These are phyloP conservation scores for Papilio protenor DNA, from an alignment of 2,888 invertebrate genomes.

Conservation along the genomic window DNA sequence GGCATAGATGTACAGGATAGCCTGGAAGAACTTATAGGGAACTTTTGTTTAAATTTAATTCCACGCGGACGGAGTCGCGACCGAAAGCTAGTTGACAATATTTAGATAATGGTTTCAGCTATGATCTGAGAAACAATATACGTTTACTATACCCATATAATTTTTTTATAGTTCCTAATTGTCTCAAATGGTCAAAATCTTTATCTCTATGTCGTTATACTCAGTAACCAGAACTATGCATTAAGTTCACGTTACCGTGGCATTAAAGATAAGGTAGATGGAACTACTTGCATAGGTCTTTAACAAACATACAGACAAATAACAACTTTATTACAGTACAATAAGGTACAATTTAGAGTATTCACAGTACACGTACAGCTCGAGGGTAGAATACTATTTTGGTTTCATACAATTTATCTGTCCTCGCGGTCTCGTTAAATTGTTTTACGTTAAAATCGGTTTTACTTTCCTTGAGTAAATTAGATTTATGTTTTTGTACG, in stretches of 20 bases:
- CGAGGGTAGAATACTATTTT: constrained; percentile 22
- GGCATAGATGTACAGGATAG: no score
- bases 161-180: neutral
- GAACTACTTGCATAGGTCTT: constrained; percentile 19
- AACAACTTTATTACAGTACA: neutral
- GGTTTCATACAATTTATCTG: constrained; percentile 26
- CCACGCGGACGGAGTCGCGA: no score
- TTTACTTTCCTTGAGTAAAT: neutral
- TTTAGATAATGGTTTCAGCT: neutral
- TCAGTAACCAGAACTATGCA: constrained; percentile 17
- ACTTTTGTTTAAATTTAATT: no score
- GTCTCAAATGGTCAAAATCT: neutral
- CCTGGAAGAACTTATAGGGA: no score
- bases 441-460: neutral
- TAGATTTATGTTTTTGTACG: neutral
- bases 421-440: constrained; percentile 10
- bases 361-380: neutral
- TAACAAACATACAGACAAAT: neutral
- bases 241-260: constrained; percentile 37
- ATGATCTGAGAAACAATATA: neutral
- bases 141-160: neutral
- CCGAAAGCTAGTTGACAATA: neutral
- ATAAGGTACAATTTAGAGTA: constrained; percentile 8
- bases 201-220: neutral
- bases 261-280: constrained; percentile 33